Evolutionary conservation across 2,888 invertebrate genomes (phyloP), one percentile per base, ranked within the genome.

Genomic region (Atrina japonica): DNA sequence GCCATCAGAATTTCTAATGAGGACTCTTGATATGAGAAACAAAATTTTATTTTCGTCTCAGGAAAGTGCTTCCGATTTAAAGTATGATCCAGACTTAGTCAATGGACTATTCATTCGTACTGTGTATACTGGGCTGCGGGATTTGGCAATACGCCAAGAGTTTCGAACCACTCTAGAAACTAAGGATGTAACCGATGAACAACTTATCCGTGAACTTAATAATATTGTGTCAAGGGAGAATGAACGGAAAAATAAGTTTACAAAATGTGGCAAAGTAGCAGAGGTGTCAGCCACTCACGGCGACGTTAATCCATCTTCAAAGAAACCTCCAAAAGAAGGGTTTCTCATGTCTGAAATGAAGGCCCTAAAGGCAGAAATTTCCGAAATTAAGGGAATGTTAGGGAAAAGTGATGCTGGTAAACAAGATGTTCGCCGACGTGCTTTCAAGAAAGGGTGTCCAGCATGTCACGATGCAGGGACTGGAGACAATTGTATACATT

Each of bases 41-140:
- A 68, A 55, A 18, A 59, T 69, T 2, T 21, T 65, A 5, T 23
- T 60, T 18, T n/a, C n/a, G n/a, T n/a, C n/a, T n/a, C n/a, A 35
- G 25, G 71, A 71, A 49, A 50, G 45, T 21, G 58, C 49, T 16
- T n/a, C 23, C 3, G 53, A 61, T 11, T 23, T 71, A 11, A 41
- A 53, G 7, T 71, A 71, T 18, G 52, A 29, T n/a, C 16, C 3
- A 23, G 18, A 29, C 7, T 29, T 66, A 25, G 60, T 66, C 1
- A 41, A 55, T 14, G 50, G 49, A n/a, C 47, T 71, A 55, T 71
- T 71, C 21, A 43, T 23, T n/a, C 71, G 60, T 27, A 55, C 66
- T 6, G 21, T 66, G 5, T 30, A 56, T 23, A 71, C 71, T 1
- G 71, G 71, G 1, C 27, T 66, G 18, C 29, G 30, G 3, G 66